These are phyloP conservation scores for Phenganax marumi DNA, from an alignment of 92 coral and sea anemone species.

Conservation along the genomic window DNA sequence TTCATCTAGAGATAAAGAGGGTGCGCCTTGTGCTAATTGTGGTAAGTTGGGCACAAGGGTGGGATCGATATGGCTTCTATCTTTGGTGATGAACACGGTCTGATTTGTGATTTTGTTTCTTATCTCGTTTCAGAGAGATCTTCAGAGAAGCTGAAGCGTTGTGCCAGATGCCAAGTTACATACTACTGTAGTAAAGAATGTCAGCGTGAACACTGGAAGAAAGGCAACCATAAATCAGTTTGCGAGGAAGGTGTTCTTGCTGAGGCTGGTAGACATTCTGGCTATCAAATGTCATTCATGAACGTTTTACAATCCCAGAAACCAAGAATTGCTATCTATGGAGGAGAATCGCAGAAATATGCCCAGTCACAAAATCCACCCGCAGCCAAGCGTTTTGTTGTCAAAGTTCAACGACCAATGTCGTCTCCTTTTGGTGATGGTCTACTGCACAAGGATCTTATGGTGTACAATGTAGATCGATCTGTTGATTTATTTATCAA, in stretches of 20 bases:
- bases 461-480: slow-evolving; percentile 61
- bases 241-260: slow-evolving; percentile 59
- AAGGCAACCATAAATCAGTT: slow-evolving; percentile 50
- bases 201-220: slow-evolving; percentile 58
- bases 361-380: slow-evolving; percentile 38
- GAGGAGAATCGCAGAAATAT: slow-evolving; percentile 37
- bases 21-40: slow-evolving; percentile 58
- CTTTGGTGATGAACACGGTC: neutral
- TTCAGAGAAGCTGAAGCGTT: slow-evolving; percentile 44
- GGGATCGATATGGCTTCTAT: neutral
- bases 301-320: slow-evolving; percentile 42
- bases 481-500: slow-evolving; percentile 59
- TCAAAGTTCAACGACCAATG: slow-evolving; percentile 56
- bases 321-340: slow-evolving; percentile 48
- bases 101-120: neutral
- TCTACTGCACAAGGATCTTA: slow-evolving; percentile 33
- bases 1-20: slow-evolving; percentile 37
- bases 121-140: slow-evolving; percentile 17
- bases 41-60: slow-evolving; percentile 28
- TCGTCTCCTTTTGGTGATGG: neutral
- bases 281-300: slow-evolving; percentile 44
- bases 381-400: slow-evolving; percentile 48
- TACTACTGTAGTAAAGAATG: slow-evolving; percentile 58
- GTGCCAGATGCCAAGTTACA: slow-evolving; percentile 53
- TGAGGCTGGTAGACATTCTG: slow-evolving; percentile 42